Conservation (phyloP, 2,113 vertebrate species). For the Coptodon rendalli region DNA sequence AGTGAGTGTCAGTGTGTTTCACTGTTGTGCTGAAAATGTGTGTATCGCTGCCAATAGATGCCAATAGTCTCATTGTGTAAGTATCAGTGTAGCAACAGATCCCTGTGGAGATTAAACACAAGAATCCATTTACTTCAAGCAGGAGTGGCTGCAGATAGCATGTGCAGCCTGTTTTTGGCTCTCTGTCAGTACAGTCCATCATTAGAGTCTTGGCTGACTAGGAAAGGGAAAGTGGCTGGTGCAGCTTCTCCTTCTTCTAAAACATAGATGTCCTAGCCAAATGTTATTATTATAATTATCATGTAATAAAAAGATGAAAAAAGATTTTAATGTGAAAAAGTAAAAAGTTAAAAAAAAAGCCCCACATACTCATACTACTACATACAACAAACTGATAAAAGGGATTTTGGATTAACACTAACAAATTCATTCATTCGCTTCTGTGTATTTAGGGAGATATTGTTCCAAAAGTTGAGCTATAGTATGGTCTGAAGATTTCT, state of each 20-base stretch:
- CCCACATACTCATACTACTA: neutral
- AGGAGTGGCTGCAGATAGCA: constrained; percentile 12
- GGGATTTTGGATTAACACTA: neutral
- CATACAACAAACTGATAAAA: neutral
- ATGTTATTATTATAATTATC: neutral
- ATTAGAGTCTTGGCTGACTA: constrained; percentile 3
- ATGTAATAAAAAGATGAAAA: neutral
- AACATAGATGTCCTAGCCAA: neutral
- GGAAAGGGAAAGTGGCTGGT: neutral
- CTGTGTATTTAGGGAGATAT: neutral
- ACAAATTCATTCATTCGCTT: neutral
- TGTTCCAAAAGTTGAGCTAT: neutral
- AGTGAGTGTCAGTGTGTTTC: neutral
- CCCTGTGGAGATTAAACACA: constrained; percentile 48
- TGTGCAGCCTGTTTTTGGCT: constrained; percentile 23
- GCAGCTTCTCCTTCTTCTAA: neutral
- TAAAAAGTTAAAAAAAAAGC: fast-evolving
- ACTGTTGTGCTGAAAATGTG: neutral
- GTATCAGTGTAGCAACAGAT: constrained; percentile 46
- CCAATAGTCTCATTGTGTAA: constrained; percentile 44
- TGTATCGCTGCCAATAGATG: constrained; percentile 32
- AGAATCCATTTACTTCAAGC: constrained; percentile 49
- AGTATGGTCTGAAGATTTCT: neutral
- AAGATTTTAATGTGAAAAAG: neutral
- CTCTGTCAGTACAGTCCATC: neutral